Conservation (phyloP, 1,140 invertebrate genomes). For the Caligus rogercresseyi region DNA sequence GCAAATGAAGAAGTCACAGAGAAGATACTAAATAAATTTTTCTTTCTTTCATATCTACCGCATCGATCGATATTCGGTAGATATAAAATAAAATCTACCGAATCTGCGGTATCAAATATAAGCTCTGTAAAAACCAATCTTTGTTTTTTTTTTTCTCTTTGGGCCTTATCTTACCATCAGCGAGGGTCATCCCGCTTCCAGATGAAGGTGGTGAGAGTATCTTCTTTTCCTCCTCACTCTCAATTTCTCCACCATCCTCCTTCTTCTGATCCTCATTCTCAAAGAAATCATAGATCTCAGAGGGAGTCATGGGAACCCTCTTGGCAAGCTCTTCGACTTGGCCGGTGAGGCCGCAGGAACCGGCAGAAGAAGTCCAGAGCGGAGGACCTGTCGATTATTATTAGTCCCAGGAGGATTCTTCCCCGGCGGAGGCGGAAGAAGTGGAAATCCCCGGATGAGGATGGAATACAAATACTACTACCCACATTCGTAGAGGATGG, state of each 20-base stretch:
- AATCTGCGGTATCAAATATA: too few species aligned
- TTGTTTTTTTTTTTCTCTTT: too few species aligned
- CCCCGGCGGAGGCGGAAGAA: slow-evolving; percentile 15
- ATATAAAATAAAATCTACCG: neutral
- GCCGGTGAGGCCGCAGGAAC: neutral
- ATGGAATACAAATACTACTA: neutral
- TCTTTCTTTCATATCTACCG: too few species aligned
- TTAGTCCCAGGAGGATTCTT: neutral
- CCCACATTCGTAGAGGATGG: neutral
- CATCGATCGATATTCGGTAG: neutral
- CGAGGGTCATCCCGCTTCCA: neutral
- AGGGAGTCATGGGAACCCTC: slow-evolving; percentile 4
- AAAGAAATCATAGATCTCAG: slow-evolving; percentile 6
- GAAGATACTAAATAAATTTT: too few species aligned
- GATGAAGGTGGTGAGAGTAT: neutral
- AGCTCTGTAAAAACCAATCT: too few species aligned
- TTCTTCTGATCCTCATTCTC: slow-evolving; percentile 1
- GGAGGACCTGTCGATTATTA: neutral
- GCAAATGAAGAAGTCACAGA: too few species aligned
- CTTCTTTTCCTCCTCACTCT: too few species aligned
- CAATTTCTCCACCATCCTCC: too few species aligned
- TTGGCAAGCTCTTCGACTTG: slow-evolving; percentile 16
- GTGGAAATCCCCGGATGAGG: slow-evolving; percentile 1
- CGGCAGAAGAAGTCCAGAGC: neutral
- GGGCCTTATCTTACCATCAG: neutral